Percentiles rank a stretch among this genome's conserved stretches.
Evolutionary conservation across 2,888 invertebrate species (phyloP).

Genomic region (Synergus itoensis): DNA sequence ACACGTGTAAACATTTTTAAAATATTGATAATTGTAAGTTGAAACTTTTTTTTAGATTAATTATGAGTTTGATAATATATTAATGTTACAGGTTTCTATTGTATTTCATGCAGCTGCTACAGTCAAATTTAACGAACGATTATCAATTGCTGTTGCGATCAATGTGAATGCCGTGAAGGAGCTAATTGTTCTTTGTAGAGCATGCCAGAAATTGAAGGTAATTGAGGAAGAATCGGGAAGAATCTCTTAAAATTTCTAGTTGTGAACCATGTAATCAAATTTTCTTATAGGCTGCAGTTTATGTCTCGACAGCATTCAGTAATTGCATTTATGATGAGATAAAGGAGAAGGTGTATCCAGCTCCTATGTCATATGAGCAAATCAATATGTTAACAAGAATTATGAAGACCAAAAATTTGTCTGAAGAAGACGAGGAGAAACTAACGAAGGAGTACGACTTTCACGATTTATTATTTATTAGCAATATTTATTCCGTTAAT

Average conservation of each 20-base stretch:
- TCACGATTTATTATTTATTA: background rate
- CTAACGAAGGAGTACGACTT: slow-evolving; percentile 79
- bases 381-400: slow-evolving; percentile 74
- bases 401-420: slow-evolving; percentile 28
- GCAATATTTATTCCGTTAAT: background rate
- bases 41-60: too few relatives aligned
- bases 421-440: slow-evolving; percentile 76
- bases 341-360: slow-evolving; percentile 76
- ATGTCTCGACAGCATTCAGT: slow-evolving; percentile 90
- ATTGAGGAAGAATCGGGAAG: background rate
- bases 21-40: background rate
- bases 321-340: slow-evolving; percentile 80
- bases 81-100: slow-evolving; percentile 71
- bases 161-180: slow-evolving; percentile 85
- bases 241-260: too few relatives aligned
- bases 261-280: background rate
- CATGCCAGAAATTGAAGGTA: slow-evolving; percentile 84
- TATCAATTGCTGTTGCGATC: slow-evolving; percentile 83
- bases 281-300: slow-evolving; percentile 82
- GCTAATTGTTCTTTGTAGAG: slow-evolving; percentile 83
- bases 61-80: background rate
- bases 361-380: slow-evolving; percentile 78
- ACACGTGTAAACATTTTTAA: background rate
- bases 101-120: slow-evolving; percentile 89
- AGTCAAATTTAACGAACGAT: slow-evolving; percentile 86